Evolutionary conservation across 2,888 invertebrate genomes (phyloP).

Genomic region (Drosophila acutilabella): DNA sequence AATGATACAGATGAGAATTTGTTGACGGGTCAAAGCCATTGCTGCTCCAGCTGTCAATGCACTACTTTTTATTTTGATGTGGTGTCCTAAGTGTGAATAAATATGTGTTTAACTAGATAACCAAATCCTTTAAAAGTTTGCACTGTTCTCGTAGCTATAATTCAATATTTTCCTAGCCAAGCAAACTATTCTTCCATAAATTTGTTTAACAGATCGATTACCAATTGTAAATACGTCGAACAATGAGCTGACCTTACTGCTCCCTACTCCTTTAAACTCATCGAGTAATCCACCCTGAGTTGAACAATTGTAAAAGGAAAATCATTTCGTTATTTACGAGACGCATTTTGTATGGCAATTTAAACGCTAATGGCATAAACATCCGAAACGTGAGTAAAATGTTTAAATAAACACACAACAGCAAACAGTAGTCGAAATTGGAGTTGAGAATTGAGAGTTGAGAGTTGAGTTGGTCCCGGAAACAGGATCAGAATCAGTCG

Average conservation of each 20-base stretch:
- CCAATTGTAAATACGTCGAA: conserved; percentile 50
- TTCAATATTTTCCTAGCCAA: not conserved
- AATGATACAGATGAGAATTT: not conserved
- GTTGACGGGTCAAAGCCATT: not conserved
- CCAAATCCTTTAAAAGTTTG: no score
- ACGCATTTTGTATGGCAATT: conserved; percentile 81
- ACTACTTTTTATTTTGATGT: conserved; percentile 3
- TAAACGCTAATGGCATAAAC: conserved; percentile 84
- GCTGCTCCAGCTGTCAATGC: conserved; percentile 21
- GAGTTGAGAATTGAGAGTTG: conserved; percentile 13
- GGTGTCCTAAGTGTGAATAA: conserved; percentile 1
- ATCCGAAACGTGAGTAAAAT: conserved; percentile 83
- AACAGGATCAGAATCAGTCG: conserved; percentile 38
- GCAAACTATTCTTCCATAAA: conserved; percentile 1
- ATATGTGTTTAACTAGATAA: no score
- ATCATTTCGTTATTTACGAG: conserved; percentile 74
- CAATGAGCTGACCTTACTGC: conserved; percentile 20
- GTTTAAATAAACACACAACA: conserved; percentile 58
- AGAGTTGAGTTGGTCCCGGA: conserved; percentile 11
- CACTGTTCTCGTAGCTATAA: no score
- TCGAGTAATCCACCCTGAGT: not conserved
- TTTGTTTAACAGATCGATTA: conserved; percentile 61
- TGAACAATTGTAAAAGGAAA: conserved; percentile 48
- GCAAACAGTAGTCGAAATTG: conserved; percentile 48
- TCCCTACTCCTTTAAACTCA: not conserved